Base-by-base conservation (phyloP, 2,888 invertebrate species). In the Cryptops parisi region DNA sequence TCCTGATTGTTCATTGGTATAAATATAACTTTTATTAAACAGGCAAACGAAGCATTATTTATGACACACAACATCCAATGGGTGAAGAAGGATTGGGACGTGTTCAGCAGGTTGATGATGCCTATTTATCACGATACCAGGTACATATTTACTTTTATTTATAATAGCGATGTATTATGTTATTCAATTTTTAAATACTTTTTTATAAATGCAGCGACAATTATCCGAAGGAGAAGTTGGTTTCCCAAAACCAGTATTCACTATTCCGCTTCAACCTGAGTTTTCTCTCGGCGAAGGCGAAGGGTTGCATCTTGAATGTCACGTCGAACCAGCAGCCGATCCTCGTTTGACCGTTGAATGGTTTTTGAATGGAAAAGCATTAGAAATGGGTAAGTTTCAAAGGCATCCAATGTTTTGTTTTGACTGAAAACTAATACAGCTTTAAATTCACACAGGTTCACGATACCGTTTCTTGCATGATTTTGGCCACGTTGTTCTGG, bases 401-500 rank as follows among this genome's bases (percentile, higher is more conserved):
- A 33, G 15, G 33, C 6, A 33, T 9, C 6, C 15, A 15, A 33
- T 9, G 15, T 33, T 33, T 9, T 33, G 33, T 33, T 33, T 33
- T 33, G 15, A 33, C 6, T 33, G 33, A 15, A 9, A 33, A 9
- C 9, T 33, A 15, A 9, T 33, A 6, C 15, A 33, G 6, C 15
- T 9, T 33, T 51, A 73, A 76, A 73, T 45, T 83, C 90, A 2
- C 77, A 93, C 51, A 73, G 76, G 74, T 45, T 83, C 90, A 2
- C 77, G 93, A 59, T 93, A 90, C 68, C 90, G 90, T 68, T 81
- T 90, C 66, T 88, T 86, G 1, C 86, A 83, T 65, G 97, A 98
- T 65, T 96, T 96, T 68, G 97, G 97, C 51, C 96, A 90, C 67
- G 94, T 94, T 3, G 89, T 90, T 2, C 74, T 98, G 61, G 94